Evolutionary conservation across 2,888 invertebrate species (phyloP), one percentile per base, ranked within the genome.

Genomic region (Buathra laborator): DNA sequence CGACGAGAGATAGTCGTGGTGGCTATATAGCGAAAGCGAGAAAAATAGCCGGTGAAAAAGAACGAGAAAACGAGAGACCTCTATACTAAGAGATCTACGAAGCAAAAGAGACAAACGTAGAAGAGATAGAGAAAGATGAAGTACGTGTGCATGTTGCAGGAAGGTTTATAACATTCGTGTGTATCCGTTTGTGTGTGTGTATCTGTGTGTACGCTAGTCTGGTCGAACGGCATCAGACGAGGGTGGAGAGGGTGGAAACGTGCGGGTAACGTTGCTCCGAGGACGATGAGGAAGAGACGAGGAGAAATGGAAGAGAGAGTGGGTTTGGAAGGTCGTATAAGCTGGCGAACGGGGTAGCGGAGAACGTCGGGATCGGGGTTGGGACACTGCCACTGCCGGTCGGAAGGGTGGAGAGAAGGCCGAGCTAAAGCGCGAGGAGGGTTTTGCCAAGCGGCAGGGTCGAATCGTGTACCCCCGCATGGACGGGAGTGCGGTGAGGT

Each of bases 251-350:
- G 29, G 51, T 67, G 64, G 64, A 81, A 56, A 64, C 67, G 14
- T 77, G 70, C 46, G 48, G 70, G 70, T 44, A 16, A 48, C 64
- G 64, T 43, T 53, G 37, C 82, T 29, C 12, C 66, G 75, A 44
- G 74, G 32, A 75, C 70, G 68, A 75, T 37, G 71, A 76, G 16
- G 43, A 32, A 62, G 56, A 59, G 53, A 74, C 19, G 70, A 76
- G 64, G 68, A 51, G 62, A 37, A 48, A 71, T 66, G n/a, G 24
- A 48, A 77, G 59, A 48, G 43, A 64, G 53, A 14, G 53, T 46
- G 53, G 74, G 74, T 91, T 88, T 89, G 89, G 90, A 92, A 92
- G 91, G 90, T 92, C 92, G 92, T 92, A 92, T 91, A 91, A 91
- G 90, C 89, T 81, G 88, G 88, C 84, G 87, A 87, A 86, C 87